Base-by-base conservation (phyloP, 2,113 vertebrate genomes). In the Peucedramus taeniatus region DNA sequence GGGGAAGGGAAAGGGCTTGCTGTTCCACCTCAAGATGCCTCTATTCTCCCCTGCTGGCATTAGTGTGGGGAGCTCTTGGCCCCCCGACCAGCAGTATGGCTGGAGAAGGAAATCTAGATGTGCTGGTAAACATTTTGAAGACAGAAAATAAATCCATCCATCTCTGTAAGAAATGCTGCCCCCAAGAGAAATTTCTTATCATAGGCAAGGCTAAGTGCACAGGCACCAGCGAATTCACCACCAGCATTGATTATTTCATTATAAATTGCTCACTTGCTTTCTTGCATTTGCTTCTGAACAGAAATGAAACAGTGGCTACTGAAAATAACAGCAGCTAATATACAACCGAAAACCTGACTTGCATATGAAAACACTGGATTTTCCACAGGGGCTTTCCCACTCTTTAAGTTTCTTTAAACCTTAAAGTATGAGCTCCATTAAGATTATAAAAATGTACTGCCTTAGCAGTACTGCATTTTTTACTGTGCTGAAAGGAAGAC, bases 111-210 rank as follows among this genome's bases (percentile, higher is more conserved):
- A 49, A 86, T 49, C 71, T 93, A 64, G 79, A 84, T 89, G 69
- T 69, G 63, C 76, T 82, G 30, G 78, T 87, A 96, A 94, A 96
- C 65, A 75, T 95, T 92, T 88, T 79, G 82, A 87, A 92, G 88
- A 65, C 5, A 37, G 89, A 97, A 94, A 95, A 87, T 92, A 90
- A 96, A 96, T 88, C 81, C 94, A 96, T 96, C 92, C 83, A 93
- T 96, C 95, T 96, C 79, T 75, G 77, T 96, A 96, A 96, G 92
- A 96, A 97, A 95, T 96, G 92, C 96, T 96, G 91, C 93, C 95
- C 94, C 95, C 92, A 93, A 95, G 96, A 96, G 95, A 95, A 94
- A 95, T 97, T 97, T 96, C 90, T 96, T 87, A 81, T 96, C 83
- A 91, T 83, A 96, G 94, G 74, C 94, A 90, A 80, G 77, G 65